Evolutionary conservation across 2,113 vertebrate species (phyloP), one percentile per base, ranked within the genome.

Genomic region (Phylloscopus trochiloides): DNA sequence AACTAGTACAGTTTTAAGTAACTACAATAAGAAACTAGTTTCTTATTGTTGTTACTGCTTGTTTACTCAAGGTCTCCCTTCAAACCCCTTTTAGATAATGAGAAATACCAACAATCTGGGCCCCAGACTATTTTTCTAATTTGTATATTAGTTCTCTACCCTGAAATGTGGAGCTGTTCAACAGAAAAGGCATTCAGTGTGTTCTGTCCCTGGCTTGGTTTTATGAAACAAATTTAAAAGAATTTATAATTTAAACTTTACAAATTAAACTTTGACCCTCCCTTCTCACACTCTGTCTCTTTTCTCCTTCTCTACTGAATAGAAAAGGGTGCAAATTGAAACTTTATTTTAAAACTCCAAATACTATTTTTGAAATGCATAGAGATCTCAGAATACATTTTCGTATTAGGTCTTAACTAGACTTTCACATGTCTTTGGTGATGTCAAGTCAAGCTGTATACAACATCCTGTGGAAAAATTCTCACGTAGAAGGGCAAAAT

Each of bases 281-380:
- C 4, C 3, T 29, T 87, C 20, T 73, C 8, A 25, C 2, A 16
- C 0, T 42, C 8, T 31, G 1, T 12, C 19, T 71, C 5, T 76
- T 62, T 54, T 40, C 14, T 25, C 3, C 5, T 42, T 58, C 65
- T 61, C 22, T 52, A 19, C 14, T 40, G 14, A 59, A 34, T 47
- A 10, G 7, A 55, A 24, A 63, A 34, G 14, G 25, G 5, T 8
- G 38, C 51, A 87, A 74, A n/a, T 14, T 7, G 4, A 63, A 84
- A 65, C 7, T 54, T 71, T 29, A 14, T 52, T 62, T 62, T 29
- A 54, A 67, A 58, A 15, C 5, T 68, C 14, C 3, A 38, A 47
- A 77, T 50, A 17, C 6, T 66, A 29, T 4, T 59, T 24, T 43
- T 50, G 18, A 72, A 59, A 68, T 25, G 0, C 14, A 21, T 6